Conservation (phyloP, 2,113 vertebrate genomes). For the Plecturocebus donacophilus region DNA sequence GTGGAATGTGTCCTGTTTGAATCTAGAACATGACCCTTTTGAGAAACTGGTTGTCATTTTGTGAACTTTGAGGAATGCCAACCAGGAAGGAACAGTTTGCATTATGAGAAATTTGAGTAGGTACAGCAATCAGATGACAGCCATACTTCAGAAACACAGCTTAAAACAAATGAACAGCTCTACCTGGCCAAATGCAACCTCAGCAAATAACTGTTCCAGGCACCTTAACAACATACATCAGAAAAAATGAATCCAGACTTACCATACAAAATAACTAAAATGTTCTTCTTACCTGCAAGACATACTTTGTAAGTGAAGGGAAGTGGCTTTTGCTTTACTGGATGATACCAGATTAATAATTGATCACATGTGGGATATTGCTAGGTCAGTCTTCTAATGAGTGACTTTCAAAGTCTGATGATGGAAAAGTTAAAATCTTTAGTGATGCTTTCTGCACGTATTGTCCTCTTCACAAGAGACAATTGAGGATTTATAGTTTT, state of each 20-base stretch:
- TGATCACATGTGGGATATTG: accelerated
- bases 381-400: accelerated
- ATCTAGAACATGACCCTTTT: background rate
- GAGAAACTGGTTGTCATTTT: background rate
- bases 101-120: background rate
- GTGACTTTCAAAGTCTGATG: background rate
- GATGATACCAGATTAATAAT: background rate
- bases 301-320: background rate
- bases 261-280: background rate
- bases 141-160: background rate
- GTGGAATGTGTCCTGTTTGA: background rate
- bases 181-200: background rate
- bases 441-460: background rate
- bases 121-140: background rate
- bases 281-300: background rate
- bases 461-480: background rate
- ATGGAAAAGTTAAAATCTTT: background rate
- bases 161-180: background rate
- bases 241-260: too few species aligned
- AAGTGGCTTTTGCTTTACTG: background rate
- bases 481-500: background rate
- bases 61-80: background rate
- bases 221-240: too few species aligned
- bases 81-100: background rate
- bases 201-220: too few species aligned